Conservation (phyloP, 2,797 vertebrate genomes). For the Neosalanx taihuensis region DNA sequence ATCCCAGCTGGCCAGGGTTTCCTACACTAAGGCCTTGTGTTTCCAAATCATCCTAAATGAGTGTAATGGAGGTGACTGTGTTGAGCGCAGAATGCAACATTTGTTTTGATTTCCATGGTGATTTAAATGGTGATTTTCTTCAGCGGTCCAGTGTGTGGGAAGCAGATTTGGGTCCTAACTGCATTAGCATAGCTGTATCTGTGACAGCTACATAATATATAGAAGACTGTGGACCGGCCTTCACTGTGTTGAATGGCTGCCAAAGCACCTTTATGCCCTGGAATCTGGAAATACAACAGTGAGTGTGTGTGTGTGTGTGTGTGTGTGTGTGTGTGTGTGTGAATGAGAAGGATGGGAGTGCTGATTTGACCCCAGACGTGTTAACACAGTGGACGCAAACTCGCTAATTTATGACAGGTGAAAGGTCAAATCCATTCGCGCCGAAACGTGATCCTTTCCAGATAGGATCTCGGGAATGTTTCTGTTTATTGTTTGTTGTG, state of each 20-base stretch:
- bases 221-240: too few relatives aligned
- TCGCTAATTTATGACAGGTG: constrained; percentile 28
- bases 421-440: constrained; percentile 24
- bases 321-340: too few relatives aligned
- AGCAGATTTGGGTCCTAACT: constrained; percentile 7
- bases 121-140: not conserved
- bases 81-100: not conserved
- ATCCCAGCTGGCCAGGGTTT: constrained; percentile 42
- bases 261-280: too few relatives aligned
- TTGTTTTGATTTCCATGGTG: not conserved
- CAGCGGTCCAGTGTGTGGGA: not conserved
- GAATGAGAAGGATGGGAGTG: constrained; percentile 17
- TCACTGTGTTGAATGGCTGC: too few relatives aligned
- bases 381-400: constrained; percentile 19
- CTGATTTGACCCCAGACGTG: constrained; percentile 13
- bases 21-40: constrained; percentile 22
- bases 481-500: not conserved
- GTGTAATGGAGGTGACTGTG: not conserved
- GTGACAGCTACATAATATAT: too few relatives aligned
- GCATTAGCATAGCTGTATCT: too few relatives aligned
- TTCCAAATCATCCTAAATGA: constrained; percentile 28
- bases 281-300: not conserved
- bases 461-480: not conserved
- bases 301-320: too few relatives aligned
- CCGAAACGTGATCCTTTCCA: not conserved